Conservation (phyloP, 2,113 vertebrate genomes). For the Rhadina sibilatrix region DNA sequence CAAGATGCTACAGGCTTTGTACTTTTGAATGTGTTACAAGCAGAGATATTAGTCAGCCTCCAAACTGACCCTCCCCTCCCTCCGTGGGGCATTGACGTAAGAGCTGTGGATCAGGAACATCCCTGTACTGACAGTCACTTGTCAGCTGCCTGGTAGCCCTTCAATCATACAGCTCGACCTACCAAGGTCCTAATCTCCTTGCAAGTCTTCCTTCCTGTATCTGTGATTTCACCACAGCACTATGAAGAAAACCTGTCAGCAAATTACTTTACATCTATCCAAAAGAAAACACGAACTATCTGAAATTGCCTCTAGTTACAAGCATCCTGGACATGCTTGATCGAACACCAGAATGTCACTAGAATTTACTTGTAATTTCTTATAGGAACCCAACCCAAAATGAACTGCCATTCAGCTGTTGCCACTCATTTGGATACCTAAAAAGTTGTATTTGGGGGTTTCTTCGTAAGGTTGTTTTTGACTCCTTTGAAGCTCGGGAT, state of each 20-base stretch:
- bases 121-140: not conserved
- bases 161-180: not conserved
- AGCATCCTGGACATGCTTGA: not conserved
- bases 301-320: not conserved
- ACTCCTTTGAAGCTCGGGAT: not conserved
- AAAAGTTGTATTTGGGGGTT: not conserved
- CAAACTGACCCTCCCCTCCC: not conserved
- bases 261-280: not conserved
- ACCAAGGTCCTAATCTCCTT: not conserved
- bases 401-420: not conserved
- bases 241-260: not conserved
- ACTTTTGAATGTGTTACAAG: not conserved
- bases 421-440: not conserved
- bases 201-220: not conserved
- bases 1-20: not conserved
- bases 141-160: not conserved
- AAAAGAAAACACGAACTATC: not conserved
- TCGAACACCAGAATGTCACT: not conserved
- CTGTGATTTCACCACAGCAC: not conserved
- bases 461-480: not conserved
- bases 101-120: not conserved
- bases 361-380: not conserved
- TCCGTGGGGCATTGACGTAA: rapidly evolving
- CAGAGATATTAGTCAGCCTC: not conserved
- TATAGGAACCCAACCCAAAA: not conserved